Conservation (phyloP, 2,113 vertebrate genomes). For the Ciconia boyciana region DNA sequence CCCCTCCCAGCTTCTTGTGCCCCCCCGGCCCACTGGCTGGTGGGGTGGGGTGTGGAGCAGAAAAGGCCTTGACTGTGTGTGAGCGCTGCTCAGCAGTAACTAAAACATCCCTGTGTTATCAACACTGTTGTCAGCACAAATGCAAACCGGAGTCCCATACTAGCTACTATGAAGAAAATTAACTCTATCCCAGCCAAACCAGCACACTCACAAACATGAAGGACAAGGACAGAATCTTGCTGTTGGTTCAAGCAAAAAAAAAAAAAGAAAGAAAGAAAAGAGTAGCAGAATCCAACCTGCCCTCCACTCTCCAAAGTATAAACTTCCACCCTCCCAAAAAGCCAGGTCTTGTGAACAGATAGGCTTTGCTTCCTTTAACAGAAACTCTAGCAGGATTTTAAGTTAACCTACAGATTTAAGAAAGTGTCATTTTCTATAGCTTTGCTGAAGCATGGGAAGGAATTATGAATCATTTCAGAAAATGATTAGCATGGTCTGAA, state of each 20-base stretch:
- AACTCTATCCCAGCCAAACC: neutral
- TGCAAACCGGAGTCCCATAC: neutral
- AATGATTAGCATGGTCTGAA: neutral
- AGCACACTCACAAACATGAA: neutral
- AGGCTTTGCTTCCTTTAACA: neutral
- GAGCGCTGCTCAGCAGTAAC: no score
- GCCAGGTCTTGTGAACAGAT: neutral
- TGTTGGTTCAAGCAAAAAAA: neutral
- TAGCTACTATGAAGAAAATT: neutral
- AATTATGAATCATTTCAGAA: neutral
- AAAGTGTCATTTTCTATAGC: neutral
- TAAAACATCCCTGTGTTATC: no score
- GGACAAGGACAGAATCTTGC: conserved; percentile 2
- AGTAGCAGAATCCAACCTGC: neutral
- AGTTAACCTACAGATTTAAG: neutral
- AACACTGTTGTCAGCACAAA: neutral
- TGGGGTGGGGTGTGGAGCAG: no score
- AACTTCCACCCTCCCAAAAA: neutral
- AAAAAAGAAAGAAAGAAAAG: neutral
- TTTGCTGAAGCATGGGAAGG: neutral
- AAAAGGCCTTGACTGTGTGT: no score
- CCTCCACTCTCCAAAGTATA: neutral
- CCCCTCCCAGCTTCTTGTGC: no score
- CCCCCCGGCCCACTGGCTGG: no score
- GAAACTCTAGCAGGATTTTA: neutral